Evolutionary conservation across 1,140 invertebrate genomes (phyloP).

Genomic region (Drosophila neocordata): DNA sequence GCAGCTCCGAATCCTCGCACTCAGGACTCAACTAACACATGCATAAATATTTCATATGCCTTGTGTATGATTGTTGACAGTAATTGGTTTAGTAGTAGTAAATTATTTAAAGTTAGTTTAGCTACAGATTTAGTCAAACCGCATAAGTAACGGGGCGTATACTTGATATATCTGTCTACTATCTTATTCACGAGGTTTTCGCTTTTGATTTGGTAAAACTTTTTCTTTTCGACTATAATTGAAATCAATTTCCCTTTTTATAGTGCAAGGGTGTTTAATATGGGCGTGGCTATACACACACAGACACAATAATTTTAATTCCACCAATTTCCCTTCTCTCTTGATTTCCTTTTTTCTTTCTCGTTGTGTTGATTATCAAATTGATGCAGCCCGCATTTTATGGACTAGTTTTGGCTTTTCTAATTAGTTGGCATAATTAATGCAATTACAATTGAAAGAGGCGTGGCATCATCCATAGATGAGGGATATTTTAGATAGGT

Average conservation of each 20-base stretch:
- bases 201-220: conserved; percentile 16
- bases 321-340: background rate
- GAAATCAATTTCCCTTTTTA: background rate
- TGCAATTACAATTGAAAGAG: conserved; percentile 38
- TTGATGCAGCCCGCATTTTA: conserved; percentile 42
- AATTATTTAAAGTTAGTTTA: conserved; percentile 68
- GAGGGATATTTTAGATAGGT: conserved; percentile 43
- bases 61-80: conserved; percentile 62
- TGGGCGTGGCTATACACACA: background rate
- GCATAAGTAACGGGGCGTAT: conserved; percentile 36
- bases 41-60: conserved; percentile 49
- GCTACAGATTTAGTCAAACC: conserved; percentile 45
- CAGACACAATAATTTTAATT: background rate
- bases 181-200: background rate
- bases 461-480: conserved; percentile 7
- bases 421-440: conserved; percentile 62
- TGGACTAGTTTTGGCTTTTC: conserved; percentile 34
- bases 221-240: background rate
- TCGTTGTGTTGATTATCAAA: conserved; percentile 23
- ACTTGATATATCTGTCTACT: conserved; percentile 39
- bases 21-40: conserved; percentile 13
- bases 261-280: background rate
- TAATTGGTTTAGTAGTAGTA: conserved; percentile 56
- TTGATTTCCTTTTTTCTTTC: too few relatives aligned
- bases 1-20: conserved; percentile 25